A percentile compares a stretch with the other conserved stretches of the same genome.
Evolutionary conservation across 1,140 invertebrate species (phyloP).

Genomic region (Megalonaias nervosa): DNA sequence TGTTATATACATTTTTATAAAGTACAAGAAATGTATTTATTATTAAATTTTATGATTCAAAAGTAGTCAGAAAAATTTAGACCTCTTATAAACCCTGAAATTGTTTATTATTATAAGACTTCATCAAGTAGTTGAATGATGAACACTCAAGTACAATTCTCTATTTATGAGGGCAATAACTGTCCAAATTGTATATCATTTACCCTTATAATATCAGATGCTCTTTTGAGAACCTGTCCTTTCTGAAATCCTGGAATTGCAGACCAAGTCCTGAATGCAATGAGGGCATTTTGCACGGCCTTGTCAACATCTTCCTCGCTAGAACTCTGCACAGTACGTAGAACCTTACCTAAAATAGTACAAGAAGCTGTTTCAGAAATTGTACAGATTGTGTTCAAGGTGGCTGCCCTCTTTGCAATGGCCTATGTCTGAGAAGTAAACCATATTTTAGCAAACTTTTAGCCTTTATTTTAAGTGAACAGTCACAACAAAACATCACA

Average conservation of each 20-base stretch:
- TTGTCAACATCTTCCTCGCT: slow-evolving; percentile 58
- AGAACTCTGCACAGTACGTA: slow-evolving; percentile 52
- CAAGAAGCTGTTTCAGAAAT: neutral
- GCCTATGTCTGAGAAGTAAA: neutral
- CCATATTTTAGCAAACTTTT: too few relatives aligned
- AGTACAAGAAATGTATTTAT: too few relatives aligned
- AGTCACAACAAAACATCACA: neutral
- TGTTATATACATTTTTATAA: too few relatives aligned
- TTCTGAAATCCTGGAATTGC: slow-evolving; percentile 64
- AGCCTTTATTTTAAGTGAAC: neutral
- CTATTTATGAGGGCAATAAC: too few relatives aligned
- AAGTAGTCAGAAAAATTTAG: too few relatives aligned
- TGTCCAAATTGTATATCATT: neutral
- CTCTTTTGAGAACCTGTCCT: slow-evolving; percentile 62
- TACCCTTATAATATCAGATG: slow-evolving; percentile 66
- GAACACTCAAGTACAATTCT: too few relatives aligned
- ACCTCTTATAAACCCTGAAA: too few relatives aligned
- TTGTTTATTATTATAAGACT: too few relatives aligned
- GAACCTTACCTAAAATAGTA: slow-evolving; percentile 48
- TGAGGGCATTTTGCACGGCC: slow-evolving; percentile 54
- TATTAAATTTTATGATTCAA: too few relatives aligned
- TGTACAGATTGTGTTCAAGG: neutral
- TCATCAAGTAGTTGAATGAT: too few relatives aligned
- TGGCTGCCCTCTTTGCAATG: neutral
- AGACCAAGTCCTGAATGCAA: slow-evolving; percentile 60